Base-by-base conservation (phyloP, 2,113 vertebrate genomes). In the Phaetusa simplex region DNA sequence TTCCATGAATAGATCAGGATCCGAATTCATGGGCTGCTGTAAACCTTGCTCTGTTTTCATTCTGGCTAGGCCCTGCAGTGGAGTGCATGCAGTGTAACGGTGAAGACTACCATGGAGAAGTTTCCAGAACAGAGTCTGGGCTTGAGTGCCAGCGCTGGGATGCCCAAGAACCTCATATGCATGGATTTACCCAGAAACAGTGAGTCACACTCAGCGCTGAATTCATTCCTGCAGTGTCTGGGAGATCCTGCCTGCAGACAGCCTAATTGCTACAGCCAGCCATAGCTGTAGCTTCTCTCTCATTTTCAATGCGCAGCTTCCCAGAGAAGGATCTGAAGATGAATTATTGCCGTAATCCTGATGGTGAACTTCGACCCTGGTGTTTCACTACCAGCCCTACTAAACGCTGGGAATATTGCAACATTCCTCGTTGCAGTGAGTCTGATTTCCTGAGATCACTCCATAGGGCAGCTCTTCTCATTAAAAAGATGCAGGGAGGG, bases 261-360 rank as follows among this genome's bases (percentile, higher is more conserved):
- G 22, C 19, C 43, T 38, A 27, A 6, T 56, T 85, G 66, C n/a
- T 70, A 14, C 70, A 49, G 30, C 3, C 2, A 8, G 18, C 49
- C 8, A 1, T 5, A 27, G 43, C 67, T 81, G 38, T 62, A n/a
- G 40, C 6, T 86, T 66, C 42, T 70, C 36, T 55, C 61, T 70
- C 30, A 36, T 89, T 91, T 94, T 55, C 59, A 22, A 90, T 36
- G 8, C 40, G 70, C 94, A 99, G 99, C 55, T 98, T 99, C 88
- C 99, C 99, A 82, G 98, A 95, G 34, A 99, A 99, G 97, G 99
- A 99, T 90, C 96, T 99, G 61, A 98, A 98, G 92, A 98, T 95
- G 90, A 99, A 99, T 97, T 99, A 99, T 77, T 99, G 99, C 73
- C 99, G 99, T 22, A 99, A 99, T 95, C 99, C 99, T 2, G 99